phyloP scores from a whole-genome alignment of 2,888 invertebrate genomes.

The Opisthograptis luteolata region DNA sequence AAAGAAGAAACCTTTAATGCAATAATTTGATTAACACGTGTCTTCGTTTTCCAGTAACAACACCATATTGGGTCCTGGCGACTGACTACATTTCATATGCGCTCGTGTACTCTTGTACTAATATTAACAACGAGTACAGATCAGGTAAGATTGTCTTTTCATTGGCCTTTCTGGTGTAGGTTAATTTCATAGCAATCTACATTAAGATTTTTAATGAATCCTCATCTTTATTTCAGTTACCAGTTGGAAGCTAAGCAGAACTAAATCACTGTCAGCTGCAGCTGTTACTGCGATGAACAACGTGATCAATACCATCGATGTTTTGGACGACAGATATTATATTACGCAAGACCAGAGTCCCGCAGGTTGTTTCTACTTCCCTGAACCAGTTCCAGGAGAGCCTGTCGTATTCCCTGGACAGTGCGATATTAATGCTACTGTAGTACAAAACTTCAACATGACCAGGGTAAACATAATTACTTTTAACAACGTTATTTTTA shows the following conservation, averaged over 20 bases:
- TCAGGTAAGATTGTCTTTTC: slow-evolving; percentile 31
- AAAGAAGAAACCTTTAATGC: too few relatives aligned
- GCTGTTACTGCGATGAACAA: slow-evolving; percentile 42
- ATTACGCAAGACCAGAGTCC: slow-evolving; percentile 47
- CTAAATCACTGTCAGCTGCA: slow-evolving; percentile 41
- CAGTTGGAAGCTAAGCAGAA: slow-evolving; percentile 67
- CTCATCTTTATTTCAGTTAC: slow-evolving; percentile 56
- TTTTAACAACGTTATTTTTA: too few relatives aligned
- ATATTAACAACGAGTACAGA: slow-evolving; percentile 32
- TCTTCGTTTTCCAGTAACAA: slow-evolving; percentile 47
- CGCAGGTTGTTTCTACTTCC: slow-evolving; percentile 65
- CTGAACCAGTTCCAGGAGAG: slow-evolving; percentile 50
- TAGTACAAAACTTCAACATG: slow-evolving; percentile 52
- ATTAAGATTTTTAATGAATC: too few relatives aligned
- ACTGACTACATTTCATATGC: slow-evolving; percentile 85
- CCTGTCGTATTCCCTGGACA: slow-evolving; percentile 64
- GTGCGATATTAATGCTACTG: slow-evolving; percentile 57
- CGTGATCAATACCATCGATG: slow-evolving; percentile 44
- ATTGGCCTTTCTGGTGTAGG: not conserved
- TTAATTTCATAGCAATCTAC: too few relatives aligned
- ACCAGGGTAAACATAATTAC: slow-evolving; percentile 41
- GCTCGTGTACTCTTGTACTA: slow-evolving; percentile 40
- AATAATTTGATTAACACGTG: too few relatives aligned
- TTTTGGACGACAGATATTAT: slow-evolving; percentile 58
- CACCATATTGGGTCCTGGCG: slow-evolving; percentile 84